A percentile compares a stretch with the other conserved stretches of the same genome.
Evolutionary conservation across 2,888 invertebrate genomes (phyloP).

Genomic region (Colostygia pectinataria): DNA sequence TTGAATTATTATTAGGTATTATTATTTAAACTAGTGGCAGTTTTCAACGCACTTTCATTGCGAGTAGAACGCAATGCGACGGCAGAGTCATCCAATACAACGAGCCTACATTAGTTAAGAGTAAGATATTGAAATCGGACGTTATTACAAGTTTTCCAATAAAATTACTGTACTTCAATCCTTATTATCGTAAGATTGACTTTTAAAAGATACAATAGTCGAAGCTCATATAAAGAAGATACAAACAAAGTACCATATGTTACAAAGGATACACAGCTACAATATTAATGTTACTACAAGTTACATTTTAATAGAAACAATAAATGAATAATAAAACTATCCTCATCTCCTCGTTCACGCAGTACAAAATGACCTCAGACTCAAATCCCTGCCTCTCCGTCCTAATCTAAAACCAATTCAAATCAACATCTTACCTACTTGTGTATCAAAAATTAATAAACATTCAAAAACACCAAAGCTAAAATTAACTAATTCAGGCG

Average conservation of each 20-base stretch:
- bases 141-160: conserved; percentile 40
- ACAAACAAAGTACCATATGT: conserved; percentile 65
- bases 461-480: conserved; percentile 46
- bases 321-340: conserved; percentile 81
- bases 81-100: conserved; percentile 37
- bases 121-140: conserved; percentile 54
- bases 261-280: conserved; percentile 56
- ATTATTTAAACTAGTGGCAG: conserved; percentile 78
- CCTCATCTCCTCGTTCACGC: conserved; percentile 34
- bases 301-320: conserved; percentile 72
- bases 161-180: conserved; percentile 26
- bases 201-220: conserved; percentile 40
- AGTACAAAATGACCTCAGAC: conserved; percentile 53
- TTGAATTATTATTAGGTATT: conserved; percentile 66
- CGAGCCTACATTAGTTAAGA: conserved; percentile 44
- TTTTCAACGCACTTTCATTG: conserved; percentile 63
- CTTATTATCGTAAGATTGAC: conserved; percentile 18
- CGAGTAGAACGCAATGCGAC: conserved; percentile 42
- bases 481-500: conserved; percentile 61
- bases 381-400: conserved; percentile 39
- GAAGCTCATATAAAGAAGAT: conserved; percentile 70
- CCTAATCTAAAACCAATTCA: conserved; percentile 35
- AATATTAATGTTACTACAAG: conserved; percentile 44
- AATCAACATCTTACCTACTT: conserved; percentile 16
- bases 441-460: conserved; percentile 49